Conservation (phyloP, 2,797 vertebrate species). For the Remorina albescens region DNA sequence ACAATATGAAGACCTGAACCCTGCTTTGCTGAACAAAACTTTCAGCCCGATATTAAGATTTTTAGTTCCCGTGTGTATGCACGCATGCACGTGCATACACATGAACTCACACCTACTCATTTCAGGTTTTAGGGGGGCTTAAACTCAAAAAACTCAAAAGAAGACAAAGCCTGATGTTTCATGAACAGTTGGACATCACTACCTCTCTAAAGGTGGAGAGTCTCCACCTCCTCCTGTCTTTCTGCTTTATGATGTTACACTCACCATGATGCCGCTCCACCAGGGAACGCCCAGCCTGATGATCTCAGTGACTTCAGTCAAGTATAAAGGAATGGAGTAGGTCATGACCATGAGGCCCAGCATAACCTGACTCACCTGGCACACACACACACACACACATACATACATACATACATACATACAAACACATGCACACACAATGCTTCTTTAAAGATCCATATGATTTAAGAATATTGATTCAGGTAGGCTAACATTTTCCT, state of each 20-base stretch:
- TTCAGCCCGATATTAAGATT: neutral
- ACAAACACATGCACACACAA: too few relatives aligned
- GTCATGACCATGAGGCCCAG: slow-evolving; percentile 80
- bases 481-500: too few relatives aligned
- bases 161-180: too few relatives aligned
- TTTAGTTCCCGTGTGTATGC: neutral
- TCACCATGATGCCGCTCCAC: slow-evolving; percentile 83
- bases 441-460: too few relatives aligned
- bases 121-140: too few relatives aligned
- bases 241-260: neutral
- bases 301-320: slow-evolving; percentile 68
- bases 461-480: too few relatives aligned
- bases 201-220: too few relatives aligned
- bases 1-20: neutral
- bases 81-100: neutral
- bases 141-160: too few relatives aligned
- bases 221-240: too few relatives aligned
- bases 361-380: slow-evolving; percentile 83
- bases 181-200: too few relatives aligned
- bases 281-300: slow-evolving; percentile 79
- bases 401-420: too few relatives aligned
- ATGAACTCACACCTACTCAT: neutral
- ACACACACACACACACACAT: slow-evolving; percentile 1
- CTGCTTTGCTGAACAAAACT: neutral
- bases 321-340: slow-evolving; percentile 81